Evolutionary conservation across 1,140 invertebrate genomes (phyloP).

Genomic region (Drosophila albomicans): DNA sequence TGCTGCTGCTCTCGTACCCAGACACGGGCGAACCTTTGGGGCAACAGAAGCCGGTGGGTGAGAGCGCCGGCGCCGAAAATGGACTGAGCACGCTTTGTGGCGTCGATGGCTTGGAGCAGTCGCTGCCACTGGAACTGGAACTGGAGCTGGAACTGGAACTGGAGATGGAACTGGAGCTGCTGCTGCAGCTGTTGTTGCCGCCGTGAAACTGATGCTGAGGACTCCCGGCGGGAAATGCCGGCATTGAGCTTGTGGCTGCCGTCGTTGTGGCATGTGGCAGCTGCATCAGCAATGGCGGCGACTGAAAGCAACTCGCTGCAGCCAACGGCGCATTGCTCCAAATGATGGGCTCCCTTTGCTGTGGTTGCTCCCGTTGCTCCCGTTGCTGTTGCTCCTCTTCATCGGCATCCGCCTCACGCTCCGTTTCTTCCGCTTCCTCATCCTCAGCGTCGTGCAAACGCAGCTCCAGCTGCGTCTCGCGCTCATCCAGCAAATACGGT

Average conservation of each 20-base stretch:
- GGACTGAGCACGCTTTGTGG: slow-evolving; percentile 65
- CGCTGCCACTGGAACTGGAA: slow-evolving; percentile 8
- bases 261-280: slow-evolving; percentile 10
- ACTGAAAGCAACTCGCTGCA: slow-evolving; percentile 40
- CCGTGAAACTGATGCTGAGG: slow-evolving; percentile 63
- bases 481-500: slow-evolving; percentile 88
- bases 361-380: slow-evolving; percentile 3
- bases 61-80: slow-evolving; percentile 66
- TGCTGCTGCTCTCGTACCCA: slow-evolving; percentile 83
- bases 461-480: slow-evolving; percentile 9
- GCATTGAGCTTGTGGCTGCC: slow-evolving; percentile 5
- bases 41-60: slow-evolving; percentile 72
- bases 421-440: slow-evolving; percentile 68
- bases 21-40: slow-evolving; percentile 83
- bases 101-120: slow-evolving; percentile 41
- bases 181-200: slow-evolving; percentile 27
- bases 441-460: slow-evolving; percentile 65
- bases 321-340: slow-evolving; percentile 72
- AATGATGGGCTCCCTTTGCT: slow-evolving; percentile 62
- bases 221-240: slow-evolving; percentile 75
- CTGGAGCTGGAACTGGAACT: slow-evolving; percentile 4
- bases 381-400: slow-evolving; percentile 72
- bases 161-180: slow-evolving; percentile 21
- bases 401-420: slow-evolving; percentile 53
- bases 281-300: slow-evolving; percentile 42